A percentile compares a stretch with the other conserved stretches of the same genome.
Evolutionary conservation across 2,888 invertebrate genomes (phyloP).

Genomic region (Plagiodera versicolora): DNA sequence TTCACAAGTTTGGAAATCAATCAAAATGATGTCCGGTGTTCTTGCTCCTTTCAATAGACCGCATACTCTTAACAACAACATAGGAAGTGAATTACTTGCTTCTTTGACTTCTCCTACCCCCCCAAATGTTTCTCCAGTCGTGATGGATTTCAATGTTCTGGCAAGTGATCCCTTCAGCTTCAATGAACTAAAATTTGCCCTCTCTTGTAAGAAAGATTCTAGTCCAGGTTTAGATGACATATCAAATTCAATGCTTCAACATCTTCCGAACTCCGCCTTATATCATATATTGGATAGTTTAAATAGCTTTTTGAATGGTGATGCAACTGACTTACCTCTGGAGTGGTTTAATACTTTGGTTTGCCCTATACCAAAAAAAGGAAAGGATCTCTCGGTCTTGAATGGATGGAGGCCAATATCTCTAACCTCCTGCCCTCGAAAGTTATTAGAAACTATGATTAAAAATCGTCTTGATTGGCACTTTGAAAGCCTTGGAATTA

Average conservation of each 20-base stretch:
- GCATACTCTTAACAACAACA: not conserved
- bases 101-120: not conserved
- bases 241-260: no score
- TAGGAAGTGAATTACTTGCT: not conserved
- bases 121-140: not conserved
- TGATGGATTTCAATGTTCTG: not conserved
- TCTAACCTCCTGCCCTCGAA: not conserved
- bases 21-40: not conserved
- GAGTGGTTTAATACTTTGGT: not conserved
- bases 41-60: not conserved
- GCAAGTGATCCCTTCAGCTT: not conserved
- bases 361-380: not conserved
- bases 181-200: not conserved
- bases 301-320: not conserved
- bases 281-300: not conserved
- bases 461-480: conserved; percentile 7
- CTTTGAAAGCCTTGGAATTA: not conserved
- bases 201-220: not conserved
- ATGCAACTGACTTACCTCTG: not conserved
- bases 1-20: not conserved
- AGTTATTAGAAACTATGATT: not conserved
- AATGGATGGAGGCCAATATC: conserved; percentile 7
- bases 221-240: no score
- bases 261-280: not conserved
- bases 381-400: not conserved